Base-by-base conservation (phyloP, 2,797 vertebrate genomes). In the Morus bassanus region DNA sequence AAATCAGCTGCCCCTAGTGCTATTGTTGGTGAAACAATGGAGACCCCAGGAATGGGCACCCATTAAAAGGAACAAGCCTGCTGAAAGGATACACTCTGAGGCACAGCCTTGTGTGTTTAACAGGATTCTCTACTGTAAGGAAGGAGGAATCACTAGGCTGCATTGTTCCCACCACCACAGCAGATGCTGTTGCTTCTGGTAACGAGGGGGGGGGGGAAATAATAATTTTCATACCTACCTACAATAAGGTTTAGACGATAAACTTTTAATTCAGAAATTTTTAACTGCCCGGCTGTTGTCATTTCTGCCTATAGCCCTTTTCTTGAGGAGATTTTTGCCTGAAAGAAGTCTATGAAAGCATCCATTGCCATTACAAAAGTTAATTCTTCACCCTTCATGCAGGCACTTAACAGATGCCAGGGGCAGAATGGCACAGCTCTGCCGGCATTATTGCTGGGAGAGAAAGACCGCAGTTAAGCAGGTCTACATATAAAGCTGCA, bases 11-110 rank as follows among this genome's bases (percentile, higher is more conserved):
- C 97, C 97, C 97, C 97, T 93, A 92, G 95, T 91, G 93, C 96
- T 91, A 98, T 90, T 98, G 97, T 97, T 97, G 93, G 93, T 97
- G 95, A 98, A 97, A 98, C 98, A 98, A 97, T 98, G 96, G 95
- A 95, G 95, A 96, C 95, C 92, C 96, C 81, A 96, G 95, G 91
- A 97, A 98, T 94, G 94, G 94, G 96, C 97, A 97, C 96, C 97
- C 96, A 97, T 97, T 97, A 98, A 97, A 97, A 97, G 89, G 90
- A 97, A 96, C 94, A 95, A 95, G 97, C 90, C 97, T 94, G 92
- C 83, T 97, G 91, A 94, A 97, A 98, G 93, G 95, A 96, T 96
- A 95, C 92, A 96, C 93, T 96, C 95, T 97, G 90, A 96, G 91
- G 96, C 96, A 97, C 96, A 96, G 94, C 94, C 93, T 89, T 93